Percentiles rank a stretch among this genome's conserved stretches.
Evolutionary conservation across 2,888 invertebrate genomes (phyloP).

Genomic region (Deladenus siricidicola): DNA sequence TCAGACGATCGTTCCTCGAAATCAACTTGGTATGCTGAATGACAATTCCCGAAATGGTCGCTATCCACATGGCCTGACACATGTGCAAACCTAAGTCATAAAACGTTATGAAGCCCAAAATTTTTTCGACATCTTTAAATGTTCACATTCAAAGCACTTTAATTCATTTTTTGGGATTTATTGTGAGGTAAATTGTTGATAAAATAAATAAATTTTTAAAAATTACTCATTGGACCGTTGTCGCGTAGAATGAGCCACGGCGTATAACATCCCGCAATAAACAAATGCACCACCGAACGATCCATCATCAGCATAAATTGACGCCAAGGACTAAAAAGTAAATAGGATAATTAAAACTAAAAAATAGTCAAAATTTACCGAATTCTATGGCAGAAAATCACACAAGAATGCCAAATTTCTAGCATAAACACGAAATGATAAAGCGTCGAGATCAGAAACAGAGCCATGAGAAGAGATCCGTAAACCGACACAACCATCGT

Average conservation of each 20-base stretch:
- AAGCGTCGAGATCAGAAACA: slow-evolving; percentile 8
- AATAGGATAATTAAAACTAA: not conserved
- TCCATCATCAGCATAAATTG: slow-evolving; percentile 7
- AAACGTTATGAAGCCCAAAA: too few relatives aligned
- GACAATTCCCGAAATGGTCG: slow-evolving; percentile 1
- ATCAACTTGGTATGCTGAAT: not conserved
- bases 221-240: slow-evolving; percentile 1
- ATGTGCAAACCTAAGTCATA: not conserved
- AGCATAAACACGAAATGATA: slow-evolving; percentile 11
- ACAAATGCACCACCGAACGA: slow-evolving; percentile 9
- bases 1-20: not conserved
- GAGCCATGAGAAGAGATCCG: slow-evolving; percentile 2
- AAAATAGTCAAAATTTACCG: not conserved
- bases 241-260: slow-evolving; percentile 14
- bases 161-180: too few relatives aligned
- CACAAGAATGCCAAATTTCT: slow-evolving; percentile 7
- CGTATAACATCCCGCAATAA: slow-evolving; percentile 14
- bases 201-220: too few relatives aligned
- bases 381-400: not conserved
- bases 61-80: slow-evolving; percentile 3
- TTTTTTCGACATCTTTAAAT: too few relatives aligned
- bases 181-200: too few relatives aligned
- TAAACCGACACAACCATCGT: slow-evolving; percentile 7
- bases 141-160: too few relatives aligned
- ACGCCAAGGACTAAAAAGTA: slow-evolving; percentile 4